A percentile compares a stretch with the other conserved stretches of the same genome.
Evolutionary conservation across 2,797 vertebrate genomes (phyloP).

Genomic region (Tauraco hartlaubi): DNA sequence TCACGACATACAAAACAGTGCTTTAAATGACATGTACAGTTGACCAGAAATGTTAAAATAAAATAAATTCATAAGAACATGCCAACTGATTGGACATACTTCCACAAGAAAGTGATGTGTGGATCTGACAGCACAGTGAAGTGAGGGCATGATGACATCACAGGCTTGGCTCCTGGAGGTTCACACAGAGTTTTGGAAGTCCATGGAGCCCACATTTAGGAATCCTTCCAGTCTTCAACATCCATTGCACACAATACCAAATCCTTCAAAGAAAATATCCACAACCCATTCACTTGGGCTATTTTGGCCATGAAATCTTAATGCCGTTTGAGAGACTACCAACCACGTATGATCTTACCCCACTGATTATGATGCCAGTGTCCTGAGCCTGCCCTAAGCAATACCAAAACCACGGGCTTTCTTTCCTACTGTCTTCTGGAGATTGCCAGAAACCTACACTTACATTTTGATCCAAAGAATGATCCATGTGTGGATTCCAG

Average conservation of each 20-base stretch:
- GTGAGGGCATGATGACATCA: neutral
- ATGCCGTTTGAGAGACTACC: neutral
- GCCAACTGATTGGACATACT: neutral
- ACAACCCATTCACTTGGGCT: neutral
- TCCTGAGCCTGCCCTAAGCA: neutral
- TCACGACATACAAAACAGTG: neutral
- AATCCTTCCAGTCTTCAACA: neutral
- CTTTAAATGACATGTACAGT: neutral
- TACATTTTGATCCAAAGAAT: neutral
- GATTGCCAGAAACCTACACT: neutral
- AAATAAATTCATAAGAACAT: neutral
- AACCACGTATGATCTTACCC: rapidly evolving
- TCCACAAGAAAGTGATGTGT: neutral
- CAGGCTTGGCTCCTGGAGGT: neutral
- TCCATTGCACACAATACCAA: neutral
- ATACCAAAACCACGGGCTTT: neutral
- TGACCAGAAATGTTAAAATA: neutral
- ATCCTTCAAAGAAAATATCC: neutral
- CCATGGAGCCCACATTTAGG: neutral
- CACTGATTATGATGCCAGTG: neutral
- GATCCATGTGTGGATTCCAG: rapidly evolving
- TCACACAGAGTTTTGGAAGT: neutral
- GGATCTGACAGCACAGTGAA: neutral
- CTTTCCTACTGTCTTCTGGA: neutral
- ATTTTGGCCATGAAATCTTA: neutral